Evolutionary conservation across 2,113 vertebrate genomes (phyloP).

Genomic region (Octodon degus): DNA sequence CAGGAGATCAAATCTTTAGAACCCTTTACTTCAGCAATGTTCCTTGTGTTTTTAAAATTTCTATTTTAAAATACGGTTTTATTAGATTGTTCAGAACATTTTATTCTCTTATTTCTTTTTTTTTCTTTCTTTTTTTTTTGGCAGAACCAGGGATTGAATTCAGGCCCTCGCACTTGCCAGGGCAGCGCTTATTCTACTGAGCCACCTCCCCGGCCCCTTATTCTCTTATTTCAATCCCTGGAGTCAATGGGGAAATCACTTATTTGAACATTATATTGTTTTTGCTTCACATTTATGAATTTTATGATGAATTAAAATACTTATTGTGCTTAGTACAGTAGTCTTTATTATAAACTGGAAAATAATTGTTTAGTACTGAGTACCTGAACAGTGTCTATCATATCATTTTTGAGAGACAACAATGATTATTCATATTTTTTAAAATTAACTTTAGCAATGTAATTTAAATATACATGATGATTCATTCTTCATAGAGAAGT

Average conservation of each 20-base stretch:
- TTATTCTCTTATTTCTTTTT: background rate
- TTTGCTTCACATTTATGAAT: conserved; percentile 1
- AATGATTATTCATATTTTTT: background rate
- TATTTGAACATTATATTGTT: background rate
- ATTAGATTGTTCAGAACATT: background rate
- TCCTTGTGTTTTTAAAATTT: background rate
- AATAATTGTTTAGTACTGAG: background rate
- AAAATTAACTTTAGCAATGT: background rate
- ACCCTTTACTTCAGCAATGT: background rate
- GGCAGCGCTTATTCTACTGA: no score
- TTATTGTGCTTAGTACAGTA: background rate
- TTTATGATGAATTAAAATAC: conserved; percentile 11
- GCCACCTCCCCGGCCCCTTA: no score
- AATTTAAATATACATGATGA: background rate
- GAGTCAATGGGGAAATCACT: background rate
- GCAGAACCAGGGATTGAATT: no score
- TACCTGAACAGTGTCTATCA: background rate
- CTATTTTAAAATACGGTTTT: background rate
- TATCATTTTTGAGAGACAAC: background rate
- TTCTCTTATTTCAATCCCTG: background rate
- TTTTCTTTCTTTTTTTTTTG: no score
- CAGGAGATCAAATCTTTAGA: background rate
- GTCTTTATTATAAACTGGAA: conserved; percentile 11
- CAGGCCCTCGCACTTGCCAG: no score
- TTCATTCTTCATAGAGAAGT: background rate